phyloP scores from a whole-genome alignment of 2,113 vertebrate species.

The Tenebrosternarchus preto region DNA sequence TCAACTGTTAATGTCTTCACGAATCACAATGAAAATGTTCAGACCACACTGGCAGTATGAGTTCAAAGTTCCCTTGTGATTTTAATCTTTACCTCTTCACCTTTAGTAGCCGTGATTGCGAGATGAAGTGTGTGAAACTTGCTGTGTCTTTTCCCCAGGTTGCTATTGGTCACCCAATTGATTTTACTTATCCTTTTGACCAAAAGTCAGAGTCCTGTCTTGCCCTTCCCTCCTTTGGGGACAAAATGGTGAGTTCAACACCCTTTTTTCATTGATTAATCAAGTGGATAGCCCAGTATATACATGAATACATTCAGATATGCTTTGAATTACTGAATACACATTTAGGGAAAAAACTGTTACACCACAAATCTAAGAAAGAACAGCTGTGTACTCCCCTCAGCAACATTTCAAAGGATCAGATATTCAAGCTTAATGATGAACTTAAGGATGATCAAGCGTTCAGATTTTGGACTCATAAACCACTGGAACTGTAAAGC shows the following conservation, averaged over 20 bases:
- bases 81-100: neutral
- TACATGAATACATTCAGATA: conserved; percentile 9
- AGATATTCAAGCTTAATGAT: conserved; percentile 4
- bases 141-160: conserved; percentile 23
- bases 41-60: neutral
- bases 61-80: neutral
- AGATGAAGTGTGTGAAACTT: neutral
- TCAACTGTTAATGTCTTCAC: neutral
- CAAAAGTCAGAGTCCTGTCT: conserved; percentile 11
- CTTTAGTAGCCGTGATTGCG: neutral
- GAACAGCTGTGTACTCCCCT: neutral
- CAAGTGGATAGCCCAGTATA: neutral
- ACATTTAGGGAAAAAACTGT: neutral
- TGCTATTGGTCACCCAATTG: conserved; percentile 36
- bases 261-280: neutral
- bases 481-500: conserved; percentile 52
- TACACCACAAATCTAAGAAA: neutral
- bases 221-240: neutral
- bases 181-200: conserved; percentile 8
- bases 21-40: neutral
- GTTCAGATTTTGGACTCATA: neutral
- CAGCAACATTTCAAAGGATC: conserved; percentile 5
- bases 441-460: neutral
- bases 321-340: conserved; percentile 11
- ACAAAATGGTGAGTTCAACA: conserved; percentile 45